Evolutionary conservation across 2,113 vertebrate genomes (phyloP), one percentile per base, ranked within the genome.

Genomic region (Otis tarda): DNA sequence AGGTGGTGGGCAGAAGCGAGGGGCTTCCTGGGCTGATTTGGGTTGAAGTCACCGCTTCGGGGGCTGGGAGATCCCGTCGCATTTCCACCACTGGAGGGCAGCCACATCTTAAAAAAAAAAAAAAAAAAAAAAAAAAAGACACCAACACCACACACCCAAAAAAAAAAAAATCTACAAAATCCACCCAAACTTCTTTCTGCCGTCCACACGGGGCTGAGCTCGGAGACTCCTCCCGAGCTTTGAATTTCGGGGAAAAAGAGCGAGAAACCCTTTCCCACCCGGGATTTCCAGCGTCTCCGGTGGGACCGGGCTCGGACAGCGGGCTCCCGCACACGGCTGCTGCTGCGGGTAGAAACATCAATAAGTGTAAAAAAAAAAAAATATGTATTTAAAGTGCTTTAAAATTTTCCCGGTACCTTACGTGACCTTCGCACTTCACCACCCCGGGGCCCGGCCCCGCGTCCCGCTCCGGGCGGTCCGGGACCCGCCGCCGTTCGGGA

Each of bases 41-140:
- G 60, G 63, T 28, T 28, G 52, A 43, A 49, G 17, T 8, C 61
- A 64, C 35, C 56, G 70, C 27, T 67, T 76, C 61, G 61, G 68
- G 64, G 23, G 39, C 74, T 8, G 27, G 45, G 77, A 25, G 96
- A 88, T 94, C 14, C 61, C 50, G 64, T 89, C 64, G 90, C 93
- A 64, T 85, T 96, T 98, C 69, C 24, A 87, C 98, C 98, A 98
- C 98, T 97, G 97, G 98, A 97, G 98, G 98, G 98, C 98, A 97
- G 97, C 96, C 98, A 97, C 96, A 97, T 97, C 98, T 96, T 96
- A 96, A 96, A 89, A 91, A 61, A n/a, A 50, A 60, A 53, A 35
- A 4, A 27, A 45, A 60, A 27, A 24, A 14, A 52, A 27, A 50
- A 37, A 31, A 12, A 20, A 59, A 28, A 15, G 9, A 37, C n/a